A percentile compares a stretch with the other conserved stretches of the same genome.
Evolutionary conservation across 1,140 invertebrate species (phyloP).

Genomic region (Dufourea novaeangliae): DNA sequence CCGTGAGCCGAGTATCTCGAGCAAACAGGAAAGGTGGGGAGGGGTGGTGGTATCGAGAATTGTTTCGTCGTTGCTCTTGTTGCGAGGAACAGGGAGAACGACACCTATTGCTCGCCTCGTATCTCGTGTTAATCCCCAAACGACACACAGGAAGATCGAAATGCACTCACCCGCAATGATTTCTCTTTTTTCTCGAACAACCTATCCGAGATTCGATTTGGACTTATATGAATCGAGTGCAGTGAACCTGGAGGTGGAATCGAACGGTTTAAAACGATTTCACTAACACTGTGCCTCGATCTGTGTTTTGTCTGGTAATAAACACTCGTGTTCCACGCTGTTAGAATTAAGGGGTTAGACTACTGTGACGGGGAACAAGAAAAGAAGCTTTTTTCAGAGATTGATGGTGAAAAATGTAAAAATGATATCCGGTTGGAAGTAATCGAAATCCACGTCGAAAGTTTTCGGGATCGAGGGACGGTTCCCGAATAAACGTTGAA

Average conservation of each 20-base stretch:
- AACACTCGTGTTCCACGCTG: no score
- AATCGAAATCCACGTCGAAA: slow-evolving; percentile 51
- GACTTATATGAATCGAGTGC: no score
- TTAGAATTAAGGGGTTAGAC: no score
- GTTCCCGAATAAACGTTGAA: slow-evolving; percentile 52
- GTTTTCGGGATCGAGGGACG: slow-evolving; percentile 18
- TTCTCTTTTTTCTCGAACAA: neutral
- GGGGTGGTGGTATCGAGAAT: slow-evolving; percentile 13
- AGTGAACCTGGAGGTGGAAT: no score
- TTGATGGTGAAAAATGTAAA: no score
- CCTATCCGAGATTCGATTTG: no score
- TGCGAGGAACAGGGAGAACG: neutral
- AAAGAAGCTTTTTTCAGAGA: no score
- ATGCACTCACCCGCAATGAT: neutral
- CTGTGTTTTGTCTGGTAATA: no score
- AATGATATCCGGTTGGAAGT: slow-evolving; percentile 1
- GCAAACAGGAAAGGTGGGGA: no score
- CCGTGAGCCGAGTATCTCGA: neutral
- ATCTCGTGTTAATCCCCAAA: neutral
- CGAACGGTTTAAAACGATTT: no score
- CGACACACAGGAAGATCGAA: neutral
- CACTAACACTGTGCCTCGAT: no score
- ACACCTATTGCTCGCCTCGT: neutral
- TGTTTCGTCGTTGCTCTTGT: neutral
- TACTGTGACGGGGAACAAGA: no score